phyloP scores from a whole-genome alignment of 2,888 invertebrate species.

The Mantis religiosa region DNA sequence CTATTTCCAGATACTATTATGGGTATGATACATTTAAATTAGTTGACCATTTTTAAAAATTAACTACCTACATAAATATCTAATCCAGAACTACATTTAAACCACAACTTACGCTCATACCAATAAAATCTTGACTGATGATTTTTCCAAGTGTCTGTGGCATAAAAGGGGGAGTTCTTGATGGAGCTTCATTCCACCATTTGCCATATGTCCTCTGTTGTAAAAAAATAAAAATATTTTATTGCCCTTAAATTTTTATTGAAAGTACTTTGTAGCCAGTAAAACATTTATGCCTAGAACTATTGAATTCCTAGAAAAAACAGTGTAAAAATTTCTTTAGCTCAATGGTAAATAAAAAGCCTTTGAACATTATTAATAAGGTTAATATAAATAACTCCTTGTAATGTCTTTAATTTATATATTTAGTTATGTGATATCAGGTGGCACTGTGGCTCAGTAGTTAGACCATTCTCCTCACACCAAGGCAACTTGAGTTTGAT shows the following conservation, averaged over 20 bases:
- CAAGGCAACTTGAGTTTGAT: too few relatives aligned
- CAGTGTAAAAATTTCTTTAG: not conserved
- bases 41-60: not conserved
- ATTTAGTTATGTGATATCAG: too few relatives aligned
- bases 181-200: slow-evolving; percentile 81
- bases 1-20: not conserved
- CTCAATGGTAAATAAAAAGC: not conserved
- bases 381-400: too few relatives aligned
- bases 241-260: not conserved
- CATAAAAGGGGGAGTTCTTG: slow-evolving; percentile 64
- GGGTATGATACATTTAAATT: not conserved
- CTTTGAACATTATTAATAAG: too few relatives aligned
- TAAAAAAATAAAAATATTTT: slow-evolving; percentile 16
- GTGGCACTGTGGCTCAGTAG: too few relatives aligned
- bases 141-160: slow-evolving; percentile 61
- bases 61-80: not conserved
- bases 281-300: not conserved
- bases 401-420: too few relatives aligned
- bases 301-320: too few relatives aligned
- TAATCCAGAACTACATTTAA: not conserved
- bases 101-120: slow-evolving; percentile 46
- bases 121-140: slow-evolving; percentile 75
- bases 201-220: slow-evolving; percentile 75
- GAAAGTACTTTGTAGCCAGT: not conserved
- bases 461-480: too few relatives aligned